Conservation (phyloP, 2,797 vertebrate genomes). For the Parambassis ranga region DNA sequence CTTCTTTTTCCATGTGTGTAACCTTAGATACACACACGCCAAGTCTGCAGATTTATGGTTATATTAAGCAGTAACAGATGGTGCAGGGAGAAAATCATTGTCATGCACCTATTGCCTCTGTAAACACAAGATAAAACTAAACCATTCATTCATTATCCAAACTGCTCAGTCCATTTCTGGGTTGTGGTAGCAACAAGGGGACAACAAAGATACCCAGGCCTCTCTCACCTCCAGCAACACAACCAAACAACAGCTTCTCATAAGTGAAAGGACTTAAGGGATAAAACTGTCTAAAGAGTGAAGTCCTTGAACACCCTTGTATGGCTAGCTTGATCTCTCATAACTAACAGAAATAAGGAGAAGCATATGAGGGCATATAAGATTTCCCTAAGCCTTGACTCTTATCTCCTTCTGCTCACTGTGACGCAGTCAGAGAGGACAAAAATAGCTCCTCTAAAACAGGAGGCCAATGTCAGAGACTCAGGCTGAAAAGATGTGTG, state of each 20-base stretch:
- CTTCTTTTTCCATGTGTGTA: slow-evolving; percentile 1
- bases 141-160: no score
- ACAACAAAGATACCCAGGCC: no score
- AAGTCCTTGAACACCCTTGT: not conserved
- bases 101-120: not conserved
- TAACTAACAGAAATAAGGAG: slow-evolving; percentile 16
- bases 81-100: not conserved
- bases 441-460: slow-evolving; percentile 71
- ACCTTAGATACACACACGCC: not conserved
- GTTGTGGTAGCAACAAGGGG: no score
- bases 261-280: not conserved
- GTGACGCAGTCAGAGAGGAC: slow-evolving; percentile 57
- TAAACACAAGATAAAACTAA: not conserved
- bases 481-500: slow-evolving; percentile 22
- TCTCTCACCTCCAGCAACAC: no score
- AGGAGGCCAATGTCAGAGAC: slow-evolving; percentile 44
- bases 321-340: not conserved
- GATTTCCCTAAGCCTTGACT: slow-evolving; percentile 57
- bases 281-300: not conserved
- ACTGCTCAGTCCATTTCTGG: no score
- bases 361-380: slow-evolving; percentile 29
- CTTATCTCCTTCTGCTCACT: slow-evolving; percentile 52
- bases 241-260: no score
- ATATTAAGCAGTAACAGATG: slow-evolving; percentile 35
- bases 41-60: slow-evolving; percentile 17